A percentile compares a stretch with the other conserved stretches of the same genome.
Conservation (phyloP, 2,888 invertebrate species). For the Vanessa cardui region DNA sequence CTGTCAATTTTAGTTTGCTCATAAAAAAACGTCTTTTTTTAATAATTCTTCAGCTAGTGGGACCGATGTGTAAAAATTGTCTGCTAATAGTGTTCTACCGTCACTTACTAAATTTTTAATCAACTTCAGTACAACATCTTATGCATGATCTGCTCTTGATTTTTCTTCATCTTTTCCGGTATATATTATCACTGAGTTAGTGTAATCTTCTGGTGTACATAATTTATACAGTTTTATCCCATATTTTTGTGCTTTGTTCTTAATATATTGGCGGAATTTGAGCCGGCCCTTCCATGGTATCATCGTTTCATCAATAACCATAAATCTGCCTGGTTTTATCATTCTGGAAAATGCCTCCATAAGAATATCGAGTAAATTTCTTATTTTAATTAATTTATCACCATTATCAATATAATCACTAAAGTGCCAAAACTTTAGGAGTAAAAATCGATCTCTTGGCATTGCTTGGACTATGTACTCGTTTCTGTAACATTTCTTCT, state of each 20-base stretch:
- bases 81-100: too few species aligned
- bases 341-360: constrained; percentile 30
- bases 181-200: constrained; percentile 2
- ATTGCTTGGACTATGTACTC: constrained; percentile 35
- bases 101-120: too few species aligned
- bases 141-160: too few species aligned
- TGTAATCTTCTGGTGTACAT: constrained; percentile 37
- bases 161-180: too few species aligned
- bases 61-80: too few species aligned
- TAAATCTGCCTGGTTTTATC: constrained; percentile 30
- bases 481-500: constrained; percentile 35
- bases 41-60: neutral
- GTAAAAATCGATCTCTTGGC: constrained; percentile 36
- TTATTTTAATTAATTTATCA: constrained; percentile 31
- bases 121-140: too few species aligned
- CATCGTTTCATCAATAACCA: constrained; percentile 37
- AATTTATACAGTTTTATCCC: constrained; percentile 44
- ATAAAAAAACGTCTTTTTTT: neutral
- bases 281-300: constrained; percentile 49
- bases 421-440: constrained; percentile 40
- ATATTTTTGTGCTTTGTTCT: constrained; percentile 47
- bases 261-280: constrained; percentile 45
- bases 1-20: too few species aligned
- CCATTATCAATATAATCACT: constrained; percentile 22
- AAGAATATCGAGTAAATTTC: constrained; percentile 24